These are phyloP conservation scores for Paracanthobrama guichenoti DNA, from an alignment of 2,113 vertebrate species.

Conservation along the genomic window DNA sequence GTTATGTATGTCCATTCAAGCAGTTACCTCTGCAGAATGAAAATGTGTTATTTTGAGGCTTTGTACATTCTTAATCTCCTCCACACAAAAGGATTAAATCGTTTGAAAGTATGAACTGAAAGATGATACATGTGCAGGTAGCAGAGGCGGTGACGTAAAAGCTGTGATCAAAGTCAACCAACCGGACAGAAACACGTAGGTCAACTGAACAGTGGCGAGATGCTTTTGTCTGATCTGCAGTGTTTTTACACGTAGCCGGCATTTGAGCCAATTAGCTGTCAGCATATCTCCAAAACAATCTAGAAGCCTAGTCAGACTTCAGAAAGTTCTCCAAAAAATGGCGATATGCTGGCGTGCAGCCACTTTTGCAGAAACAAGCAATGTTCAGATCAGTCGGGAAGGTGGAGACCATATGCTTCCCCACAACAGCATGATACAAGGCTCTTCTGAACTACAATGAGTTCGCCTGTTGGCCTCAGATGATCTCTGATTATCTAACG, in stretches of 20 bases:
- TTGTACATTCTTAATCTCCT: conserved; percentile 24
- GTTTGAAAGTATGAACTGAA: conserved; percentile 22
- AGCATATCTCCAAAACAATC: conserved; percentile 52
- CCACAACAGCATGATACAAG: background rate
- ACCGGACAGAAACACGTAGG: conserved; percentile 18
- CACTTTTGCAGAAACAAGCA: conserved; percentile 11
- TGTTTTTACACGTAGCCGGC: conserved; percentile 45
- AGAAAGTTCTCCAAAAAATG: conserved; percentile 33
- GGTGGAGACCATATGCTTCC: conserved; percentile 25
- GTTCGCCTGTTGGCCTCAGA: background rate
- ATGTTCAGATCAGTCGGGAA: background rate
- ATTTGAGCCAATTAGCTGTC: conserved; percentile 50
- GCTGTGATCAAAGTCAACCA: conserved; percentile 28
- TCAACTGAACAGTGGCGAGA: conserved; percentile 28
- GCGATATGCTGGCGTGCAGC: conserved; percentile 21
- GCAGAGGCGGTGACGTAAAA: conserved; percentile 39
- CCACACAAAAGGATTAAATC: conserved; percentile 11
- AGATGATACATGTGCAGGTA: conserved; percentile 28
- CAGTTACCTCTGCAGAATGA: conserved; percentile 17
- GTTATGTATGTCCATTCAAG: conserved; percentile 29
- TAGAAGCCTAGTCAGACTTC: conserved; percentile 27
- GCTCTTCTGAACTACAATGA: background rate
- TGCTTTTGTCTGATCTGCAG: conserved; percentile 38
- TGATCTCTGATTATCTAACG: background rate
- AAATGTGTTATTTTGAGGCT: conserved; percentile 12